Conservation (phyloP, 2,797 vertebrate species). For the Lemur catta region DNA sequence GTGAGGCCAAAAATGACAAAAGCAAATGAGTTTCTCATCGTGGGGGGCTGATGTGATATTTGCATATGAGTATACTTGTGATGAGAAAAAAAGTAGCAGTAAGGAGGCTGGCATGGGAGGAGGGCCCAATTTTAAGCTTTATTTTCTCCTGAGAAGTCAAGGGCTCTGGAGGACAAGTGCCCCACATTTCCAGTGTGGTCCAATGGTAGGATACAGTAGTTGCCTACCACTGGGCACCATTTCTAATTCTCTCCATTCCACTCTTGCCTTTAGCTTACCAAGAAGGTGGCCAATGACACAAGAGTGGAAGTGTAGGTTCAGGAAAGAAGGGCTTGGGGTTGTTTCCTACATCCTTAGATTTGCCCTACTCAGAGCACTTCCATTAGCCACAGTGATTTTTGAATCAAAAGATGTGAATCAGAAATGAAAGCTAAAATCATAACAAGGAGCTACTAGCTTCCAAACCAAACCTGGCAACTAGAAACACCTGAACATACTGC, state of each 20-base stretch:
- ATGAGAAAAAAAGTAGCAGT: neutral
- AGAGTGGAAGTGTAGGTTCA: neutral
- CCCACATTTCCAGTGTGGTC: neutral
- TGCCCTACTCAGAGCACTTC: neutral
- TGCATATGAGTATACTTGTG: neutral
- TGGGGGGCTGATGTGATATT: neutral
- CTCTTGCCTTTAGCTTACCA: neutral
- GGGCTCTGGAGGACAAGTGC: neutral
- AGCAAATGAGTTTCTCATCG: neutral
- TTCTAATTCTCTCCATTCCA: neutral
- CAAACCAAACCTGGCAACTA: constrained; percentile 18
- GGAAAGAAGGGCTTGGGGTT: neutral
- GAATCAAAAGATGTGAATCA: neutral
- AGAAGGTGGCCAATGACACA: neutral
- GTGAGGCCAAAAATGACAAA: neutral
- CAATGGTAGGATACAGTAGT: neutral
- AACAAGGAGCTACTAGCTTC: neutral
- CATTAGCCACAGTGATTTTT: neutral
- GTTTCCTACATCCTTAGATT: neutral
- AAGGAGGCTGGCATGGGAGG: neutral
- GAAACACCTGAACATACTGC: neutral
- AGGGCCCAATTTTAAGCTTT: neutral
- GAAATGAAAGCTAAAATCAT: constrained; percentile 39
- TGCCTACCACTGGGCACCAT: neutral
- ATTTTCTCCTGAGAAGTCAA: neutral